Evolutionary conservation across 2,113 vertebrate species (phyloP).

Genomic region (Eudyptes chrysolophus): DNA sequence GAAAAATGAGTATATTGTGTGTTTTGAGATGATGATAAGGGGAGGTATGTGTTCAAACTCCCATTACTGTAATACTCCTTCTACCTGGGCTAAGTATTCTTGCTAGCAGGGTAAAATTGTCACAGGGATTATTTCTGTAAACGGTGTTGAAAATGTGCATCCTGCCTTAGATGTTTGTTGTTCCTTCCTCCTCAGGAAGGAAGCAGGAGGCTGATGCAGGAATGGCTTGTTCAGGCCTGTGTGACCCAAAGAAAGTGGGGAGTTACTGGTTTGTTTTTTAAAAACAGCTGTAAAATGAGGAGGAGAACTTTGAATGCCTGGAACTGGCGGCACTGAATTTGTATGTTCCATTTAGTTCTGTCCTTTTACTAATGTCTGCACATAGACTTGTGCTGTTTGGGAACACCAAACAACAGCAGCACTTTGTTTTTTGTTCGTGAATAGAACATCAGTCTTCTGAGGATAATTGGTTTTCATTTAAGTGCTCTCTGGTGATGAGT

Average conservation of each 20-base stretch:
- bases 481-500: background rate
- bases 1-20: background rate
- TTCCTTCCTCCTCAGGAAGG: background rate
- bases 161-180: background rate
- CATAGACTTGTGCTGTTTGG: background rate
- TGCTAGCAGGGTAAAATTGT: background rate
- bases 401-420: background rate
- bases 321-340: background rate
- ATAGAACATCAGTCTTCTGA: background rate
- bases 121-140: background rate
- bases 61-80: background rate
- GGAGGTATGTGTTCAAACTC: background rate
- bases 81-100: background rate
- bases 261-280: background rate
- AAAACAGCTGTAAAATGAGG: background rate
- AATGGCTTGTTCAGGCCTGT: background rate
- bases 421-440: background rate
- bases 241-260: background rate
- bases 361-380: background rate
- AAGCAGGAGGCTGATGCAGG: background rate
- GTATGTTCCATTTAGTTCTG: background rate
- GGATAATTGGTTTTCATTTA: background rate
- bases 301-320: background rate
- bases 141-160: background rate
- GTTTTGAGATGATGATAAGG: background rate